A percentile compares a stretch with the other conserved stretches of the same genome.
These are phyloP conservation scores for Ibycter americanus DNA, from an alignment of 2,797 vertebrate species.

Conservation along the genomic window DNA sequence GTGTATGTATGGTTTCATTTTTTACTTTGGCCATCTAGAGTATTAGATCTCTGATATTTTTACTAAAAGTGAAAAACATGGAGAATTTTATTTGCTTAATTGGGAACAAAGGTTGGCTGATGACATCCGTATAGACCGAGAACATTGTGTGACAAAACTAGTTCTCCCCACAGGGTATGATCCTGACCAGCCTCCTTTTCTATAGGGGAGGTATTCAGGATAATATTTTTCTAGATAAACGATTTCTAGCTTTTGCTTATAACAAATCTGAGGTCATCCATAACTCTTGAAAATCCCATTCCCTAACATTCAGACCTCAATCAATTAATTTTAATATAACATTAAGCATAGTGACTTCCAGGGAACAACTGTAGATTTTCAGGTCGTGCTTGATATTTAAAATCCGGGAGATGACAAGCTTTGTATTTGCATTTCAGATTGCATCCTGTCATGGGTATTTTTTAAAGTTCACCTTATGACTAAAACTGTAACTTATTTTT, in stretches of 20 bases:
- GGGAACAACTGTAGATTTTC: not conserved
- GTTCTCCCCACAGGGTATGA: not conserved
- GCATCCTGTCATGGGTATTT: not conserved
- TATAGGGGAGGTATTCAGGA: not conserved
- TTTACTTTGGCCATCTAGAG: not conserved
- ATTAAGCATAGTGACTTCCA: not conserved
- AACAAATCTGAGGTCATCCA: not conserved
- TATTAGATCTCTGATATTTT: not conserved
- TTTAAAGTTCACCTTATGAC: not conserved
- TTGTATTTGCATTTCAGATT: conserved; percentile 10
- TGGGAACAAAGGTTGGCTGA: not conserved
- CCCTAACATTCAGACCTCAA: not conserved
- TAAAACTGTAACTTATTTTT: not conserved
- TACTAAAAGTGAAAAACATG: not conserved
- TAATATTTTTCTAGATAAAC: not conserved
- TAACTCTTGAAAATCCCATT: not conserved
- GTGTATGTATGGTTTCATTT: not conserved
- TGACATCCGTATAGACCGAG: not conserved
- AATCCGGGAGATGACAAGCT: not conserved
- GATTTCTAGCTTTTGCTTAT: not conserved
- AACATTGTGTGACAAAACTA: not conserved
- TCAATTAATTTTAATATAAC: not conserved
- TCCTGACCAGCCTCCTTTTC: not conserved
- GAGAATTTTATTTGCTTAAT: not conserved
- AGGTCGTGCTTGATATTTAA: not conserved